Percentiles rank a stretch among this genome's conserved stretches.
Evolutionary conservation across 2,797 vertebrate genomes (phyloP).

Genomic region (Cyprinodon diabolis): DNA sequence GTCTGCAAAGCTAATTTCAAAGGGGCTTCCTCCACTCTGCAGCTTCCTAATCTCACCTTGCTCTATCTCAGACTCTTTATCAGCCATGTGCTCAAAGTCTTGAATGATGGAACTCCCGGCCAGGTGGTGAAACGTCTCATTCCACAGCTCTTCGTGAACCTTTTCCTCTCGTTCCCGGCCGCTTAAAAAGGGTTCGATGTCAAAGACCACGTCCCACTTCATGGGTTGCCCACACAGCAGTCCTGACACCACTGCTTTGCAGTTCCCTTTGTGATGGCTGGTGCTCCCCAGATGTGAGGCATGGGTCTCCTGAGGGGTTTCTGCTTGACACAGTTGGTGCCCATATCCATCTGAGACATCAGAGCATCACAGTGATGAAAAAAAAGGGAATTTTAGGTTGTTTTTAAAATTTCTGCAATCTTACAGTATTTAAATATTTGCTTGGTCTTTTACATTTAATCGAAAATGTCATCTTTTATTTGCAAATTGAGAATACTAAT

Average conservation of each 20-base stretch:
- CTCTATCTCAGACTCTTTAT: slow-evolving; percentile 90
- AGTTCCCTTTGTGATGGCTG: slow-evolving; percentile 68
- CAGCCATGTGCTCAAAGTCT: slow-evolving; percentile 92
- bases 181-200: slow-evolving; percentile 83
- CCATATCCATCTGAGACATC: slow-evolving; percentile 76
- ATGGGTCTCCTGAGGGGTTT: slow-evolving; percentile 80
- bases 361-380: slow-evolving; percentile 6
- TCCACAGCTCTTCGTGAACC: slow-evolving; percentile 88
- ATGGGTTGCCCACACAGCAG: slow-evolving; percentile 81
- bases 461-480: too few relatives aligned
- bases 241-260: slow-evolving; percentile 90
- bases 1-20: neutral
- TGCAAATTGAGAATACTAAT: too few relatives aligned
- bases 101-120: slow-evolving; percentile 89
- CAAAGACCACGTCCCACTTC: slow-evolving; percentile 93
- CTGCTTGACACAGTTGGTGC: slow-evolving; percentile 84
- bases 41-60: slow-evolving; percentile 78
- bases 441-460: too few relatives aligned
- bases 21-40: neutral
- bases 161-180: slow-evolving; percentile 78
- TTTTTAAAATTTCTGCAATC: too few relatives aligned
- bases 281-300: slow-evolving; percentile 38
- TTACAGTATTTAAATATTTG: too few relatives aligned
- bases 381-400: too few relatives aligned
- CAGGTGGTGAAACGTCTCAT: slow-evolving; percentile 94